Conservation (phyloP, 2,113 vertebrate genomes). For the Pandion haliaetus region DNA sequence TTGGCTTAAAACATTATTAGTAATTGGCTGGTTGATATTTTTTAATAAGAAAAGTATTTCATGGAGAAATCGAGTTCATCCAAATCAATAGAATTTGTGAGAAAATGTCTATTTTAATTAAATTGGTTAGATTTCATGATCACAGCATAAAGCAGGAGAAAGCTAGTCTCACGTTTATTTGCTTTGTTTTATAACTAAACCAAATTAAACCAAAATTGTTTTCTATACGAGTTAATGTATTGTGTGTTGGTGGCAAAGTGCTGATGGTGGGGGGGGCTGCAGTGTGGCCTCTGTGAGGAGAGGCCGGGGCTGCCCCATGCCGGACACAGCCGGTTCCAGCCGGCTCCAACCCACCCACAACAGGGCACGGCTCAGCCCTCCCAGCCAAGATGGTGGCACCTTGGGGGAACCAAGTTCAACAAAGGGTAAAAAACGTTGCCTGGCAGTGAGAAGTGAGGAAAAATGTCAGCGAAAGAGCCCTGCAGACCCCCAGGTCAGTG, state of each 20-base stretch:
- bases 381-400: too few species aligned
- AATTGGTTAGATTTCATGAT: background rate
- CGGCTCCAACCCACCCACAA: accelerated
- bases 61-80: background rate
- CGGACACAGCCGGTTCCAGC: accelerated
- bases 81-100: background rate
- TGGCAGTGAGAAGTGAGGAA: too few species aligned
- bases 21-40: background rate
- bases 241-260: background rate
- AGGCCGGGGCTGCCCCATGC: accelerated
- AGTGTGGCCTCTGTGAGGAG: background rate
- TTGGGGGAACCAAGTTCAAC: too few species aligned
- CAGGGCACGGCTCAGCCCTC: accelerated
- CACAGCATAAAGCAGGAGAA: background rate
- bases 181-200: background rate
- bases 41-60: background rate
- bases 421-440: background rate
- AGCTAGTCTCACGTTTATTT: background rate
- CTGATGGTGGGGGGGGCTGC: accelerated
- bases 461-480: background rate
- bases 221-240: background rate
- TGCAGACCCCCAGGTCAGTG: background rate
- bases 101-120: conserved; percentile 6
- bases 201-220: background rate
- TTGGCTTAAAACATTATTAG: background rate